Evolutionary conservation across 2,888 invertebrate genomes (phyloP), one percentile per base, ranked within the genome.

Genomic region (Ceraclea dissimilis): DNA sequence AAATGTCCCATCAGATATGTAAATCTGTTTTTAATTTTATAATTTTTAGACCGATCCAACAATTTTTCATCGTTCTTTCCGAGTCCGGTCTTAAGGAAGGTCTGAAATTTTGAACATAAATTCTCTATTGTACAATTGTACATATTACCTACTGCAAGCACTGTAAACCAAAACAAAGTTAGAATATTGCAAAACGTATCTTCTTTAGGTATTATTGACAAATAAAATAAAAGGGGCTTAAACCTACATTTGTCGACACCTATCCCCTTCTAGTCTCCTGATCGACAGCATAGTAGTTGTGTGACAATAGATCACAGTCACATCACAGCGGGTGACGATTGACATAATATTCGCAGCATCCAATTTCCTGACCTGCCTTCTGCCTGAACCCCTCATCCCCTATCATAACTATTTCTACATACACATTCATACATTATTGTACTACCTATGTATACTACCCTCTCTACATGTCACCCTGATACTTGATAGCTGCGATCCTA

Each of bases 291-390:
- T 49, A 52, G 39, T 57, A 52, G n/a, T 34, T 48, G 52, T 46
- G 43, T 43, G 39, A 49, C 52, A 57, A 52, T 19, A 5, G 10
- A 20, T 17, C 21, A 26, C 51, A 21, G 48, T 46, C 16, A 31
- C 46, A 34, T 58, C 60, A 22, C 60, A 60, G 60, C 60, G 60
- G 60, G 60, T 53, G 53, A 56, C 58, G 51, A 56, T 60, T 56
- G 60, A 56, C 56, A 54, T 51, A 52, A 55, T 44, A 56, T 51
- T 55, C 55, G 57, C 60, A 58, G 60, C 60, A 58, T 60, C 60
- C 60, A 58, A 57, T 57, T 57, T 57, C 55, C 51, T 46, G 52
- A 54, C 49, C 49, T 49, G 22, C 39, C 33, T 16, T 20, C 48
- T 21, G 16, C 43, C 20, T n/a, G 39, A 5, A 5, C 13, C 8